Conservation (phyloP, 1,140 invertebrate species). For the Muscidifurax raptorellus region DNA sequence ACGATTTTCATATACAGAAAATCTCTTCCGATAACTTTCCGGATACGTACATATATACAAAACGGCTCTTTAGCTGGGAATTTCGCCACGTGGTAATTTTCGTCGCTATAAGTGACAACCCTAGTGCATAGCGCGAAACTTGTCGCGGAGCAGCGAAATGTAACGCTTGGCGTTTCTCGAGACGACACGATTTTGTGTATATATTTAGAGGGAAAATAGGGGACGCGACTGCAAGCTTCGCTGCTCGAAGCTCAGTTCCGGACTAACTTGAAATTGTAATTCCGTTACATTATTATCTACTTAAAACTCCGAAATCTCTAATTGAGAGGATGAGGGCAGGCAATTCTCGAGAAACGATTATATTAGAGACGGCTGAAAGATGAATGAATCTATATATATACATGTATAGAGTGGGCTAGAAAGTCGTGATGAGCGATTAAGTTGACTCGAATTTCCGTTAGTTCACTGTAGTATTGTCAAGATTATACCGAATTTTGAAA, state of each 20-base stretch:
- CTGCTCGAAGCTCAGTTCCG: background rate
- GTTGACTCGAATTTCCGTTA: no score
- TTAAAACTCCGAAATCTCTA: slow-evolving; percentile 10
- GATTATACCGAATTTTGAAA: no score
- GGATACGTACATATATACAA: no score
- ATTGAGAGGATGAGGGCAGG: background rate
- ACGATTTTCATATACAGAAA: no score
- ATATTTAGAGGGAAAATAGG: background rate
- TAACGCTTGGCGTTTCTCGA: background rate
- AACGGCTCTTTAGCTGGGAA: no score
- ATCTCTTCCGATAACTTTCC: no score
- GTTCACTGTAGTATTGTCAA: no score
- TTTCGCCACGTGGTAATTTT: background rate
- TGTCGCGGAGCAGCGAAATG: background rate
- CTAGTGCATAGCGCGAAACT: background rate
- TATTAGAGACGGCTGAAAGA: background rate
- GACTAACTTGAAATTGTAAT: slow-evolving; percentile 23
- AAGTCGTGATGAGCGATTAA: no score
- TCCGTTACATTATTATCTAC: slow-evolving; percentile 36
- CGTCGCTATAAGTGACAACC: background rate
- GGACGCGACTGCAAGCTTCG: background rate
- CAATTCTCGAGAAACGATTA: background rate
- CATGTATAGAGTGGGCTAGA: no score
- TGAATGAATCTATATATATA: background rate
- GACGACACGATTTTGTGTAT: background rate